Percentiles rank a stretch among this genome's conserved stretches.
phyloP scores from a whole-genome alignment of 2,113 vertebrate genomes.

The Zosterops borbonicus region DNA sequence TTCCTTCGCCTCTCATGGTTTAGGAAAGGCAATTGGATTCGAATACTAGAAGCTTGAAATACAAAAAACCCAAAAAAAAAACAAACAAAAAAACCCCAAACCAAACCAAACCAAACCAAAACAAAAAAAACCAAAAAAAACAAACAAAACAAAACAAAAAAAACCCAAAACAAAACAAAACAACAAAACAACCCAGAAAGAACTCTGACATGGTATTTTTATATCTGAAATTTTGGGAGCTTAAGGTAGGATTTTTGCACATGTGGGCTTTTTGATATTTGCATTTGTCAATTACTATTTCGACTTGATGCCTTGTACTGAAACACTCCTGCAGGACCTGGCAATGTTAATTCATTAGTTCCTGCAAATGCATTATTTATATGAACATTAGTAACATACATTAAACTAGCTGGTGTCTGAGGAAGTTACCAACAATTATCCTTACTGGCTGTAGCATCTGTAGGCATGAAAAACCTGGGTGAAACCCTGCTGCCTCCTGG shows the following conservation, averaged over 20 bases:
- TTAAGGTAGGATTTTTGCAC: neutral
- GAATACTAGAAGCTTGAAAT: neutral
- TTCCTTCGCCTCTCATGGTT: neutral
- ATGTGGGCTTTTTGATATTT: neutral
- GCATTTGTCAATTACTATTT: neutral
- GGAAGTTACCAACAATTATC: neutral
- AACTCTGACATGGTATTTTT: neutral
- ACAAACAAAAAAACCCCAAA: no score
- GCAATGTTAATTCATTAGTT: neutral
- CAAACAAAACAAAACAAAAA: no score
- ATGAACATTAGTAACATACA: neutral
- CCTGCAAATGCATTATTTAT: neutral
- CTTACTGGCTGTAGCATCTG: neutral
- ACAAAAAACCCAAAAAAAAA: neutral
- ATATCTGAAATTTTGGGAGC: neutral
- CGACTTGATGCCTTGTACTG: neutral
- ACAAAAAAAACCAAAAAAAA: no score
- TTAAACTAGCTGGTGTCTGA: neutral
- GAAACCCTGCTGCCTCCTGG: slow-evolving; percentile 61
- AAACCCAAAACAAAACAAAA: no score
- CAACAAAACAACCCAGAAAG: neutral
- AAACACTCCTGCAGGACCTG: neutral
- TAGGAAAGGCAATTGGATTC: neutral
- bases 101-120: no score
- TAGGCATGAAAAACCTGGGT: neutral